Base-by-base conservation (phyloP, 2,113 vertebrate genomes). In the Chitala chitala region DNA sequence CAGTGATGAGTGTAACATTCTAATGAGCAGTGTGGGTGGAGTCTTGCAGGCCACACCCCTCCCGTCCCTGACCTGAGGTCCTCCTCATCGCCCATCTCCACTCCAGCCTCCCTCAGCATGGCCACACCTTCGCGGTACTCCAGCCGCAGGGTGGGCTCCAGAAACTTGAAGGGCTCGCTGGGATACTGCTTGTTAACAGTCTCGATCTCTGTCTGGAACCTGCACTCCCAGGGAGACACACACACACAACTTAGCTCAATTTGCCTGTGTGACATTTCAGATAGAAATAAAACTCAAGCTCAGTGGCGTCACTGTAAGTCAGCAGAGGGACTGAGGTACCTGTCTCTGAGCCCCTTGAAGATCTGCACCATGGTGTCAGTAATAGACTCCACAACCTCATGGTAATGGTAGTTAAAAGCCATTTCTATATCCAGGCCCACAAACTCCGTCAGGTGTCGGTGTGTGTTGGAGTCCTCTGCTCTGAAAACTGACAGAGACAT, bases 341-440 rank as follows among this genome's bases (percentile, higher is more conserved):
- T 95, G 90, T 97, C 92, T 88, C 94, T 88, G 78, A 99, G 92
- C 44, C 97, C 96, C 86, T 96, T 99, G 88, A 99, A 99, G 89
- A 99, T 98, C 80, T 96, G 94, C 71, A 99, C 96, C 92, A 99
- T 91, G 73, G 96, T 96, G 79, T 96, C 93, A 31, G 95, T 95
- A 89, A 99, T 99, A 77, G 94, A 94, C 84, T 96, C 94, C 8
- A 98, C 88, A 79, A 99, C 97, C 85, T 99, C 96, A 58, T 99
- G 96, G 84, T 99, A 99, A 85, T 99, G 97, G 81, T 98, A 99
- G 88, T 91, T 95, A 87, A 99, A 99, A 66, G 95, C 90, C 96
- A 99, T 95, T 90, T 99, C 97, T 79, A 99, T 98, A 91, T 99
- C 97, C 91, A 99, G 91, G 72, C 97, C 96, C 84, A 98, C 97